These are phyloP conservation scores for Ptychobarbus kaznakovi DNA, from an alignment of 2,797 vertebrate genomes.

Conservation along the genomic window DNA sequence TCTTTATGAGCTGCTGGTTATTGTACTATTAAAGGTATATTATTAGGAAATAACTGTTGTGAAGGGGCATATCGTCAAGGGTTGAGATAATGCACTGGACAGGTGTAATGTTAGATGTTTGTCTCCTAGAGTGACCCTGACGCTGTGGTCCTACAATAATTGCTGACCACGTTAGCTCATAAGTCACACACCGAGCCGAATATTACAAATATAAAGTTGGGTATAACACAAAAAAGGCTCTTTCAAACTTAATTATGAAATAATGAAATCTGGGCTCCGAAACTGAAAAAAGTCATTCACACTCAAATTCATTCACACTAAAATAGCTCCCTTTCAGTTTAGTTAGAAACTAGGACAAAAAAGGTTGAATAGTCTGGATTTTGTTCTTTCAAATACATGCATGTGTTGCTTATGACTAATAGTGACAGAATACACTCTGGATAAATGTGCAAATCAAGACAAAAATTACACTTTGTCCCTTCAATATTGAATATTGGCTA, in stretches of 20 bases:
- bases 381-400: not conserved
- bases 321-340: not conserved
- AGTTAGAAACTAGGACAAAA: not conserved
- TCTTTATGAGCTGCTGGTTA: conserved; percentile 1
- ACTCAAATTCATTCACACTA: not conserved
- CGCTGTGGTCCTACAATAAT: not conserved
- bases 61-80: not conserved
- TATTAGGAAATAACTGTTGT: not conserved
- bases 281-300: not conserved
- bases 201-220: conserved; percentile 66
- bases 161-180: not conserved
- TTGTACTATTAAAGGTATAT: not conserved
- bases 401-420: not conserved
- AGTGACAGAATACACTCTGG: not conserved
- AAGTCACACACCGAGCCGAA: conserved; percentile 53
- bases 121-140: not conserved
- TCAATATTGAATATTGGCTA: not conserved
- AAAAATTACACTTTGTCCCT: not conserved
- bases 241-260: conserved; percentile 57
- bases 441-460: not conserved
- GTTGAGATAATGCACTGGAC: not conserved
- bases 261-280: not conserved
- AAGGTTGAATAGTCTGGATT: not conserved
- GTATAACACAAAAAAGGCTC: conserved; percentile 51
- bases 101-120: conserved; percentile 23